These are phyloP conservation scores for Tragelaphus buxtoni DNA, from an alignment of 2,113 vertebrate species.

Conservation along the genomic window DNA sequence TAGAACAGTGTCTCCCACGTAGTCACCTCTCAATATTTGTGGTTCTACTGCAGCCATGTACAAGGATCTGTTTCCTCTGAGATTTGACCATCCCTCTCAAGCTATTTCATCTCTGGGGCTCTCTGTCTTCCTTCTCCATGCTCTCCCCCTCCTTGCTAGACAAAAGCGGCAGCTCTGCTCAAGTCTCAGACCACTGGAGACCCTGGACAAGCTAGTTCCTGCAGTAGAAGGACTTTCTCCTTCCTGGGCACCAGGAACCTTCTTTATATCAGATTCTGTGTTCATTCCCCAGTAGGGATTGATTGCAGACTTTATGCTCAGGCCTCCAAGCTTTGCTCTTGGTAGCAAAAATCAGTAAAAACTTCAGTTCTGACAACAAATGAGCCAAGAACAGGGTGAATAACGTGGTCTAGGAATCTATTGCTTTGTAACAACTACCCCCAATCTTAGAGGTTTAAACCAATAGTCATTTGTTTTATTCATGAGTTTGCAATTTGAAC, in stretches of 20 bases:
- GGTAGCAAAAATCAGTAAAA: background rate
- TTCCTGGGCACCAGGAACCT: background rate
- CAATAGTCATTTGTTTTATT: background rate
- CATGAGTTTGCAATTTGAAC: background rate
- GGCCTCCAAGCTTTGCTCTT: background rate
- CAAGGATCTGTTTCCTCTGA: background rate
- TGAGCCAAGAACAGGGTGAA: background rate
- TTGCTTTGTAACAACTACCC: background rate
- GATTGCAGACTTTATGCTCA: background rate
- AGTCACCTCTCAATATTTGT: background rate
- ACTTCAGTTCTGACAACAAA: background rate
- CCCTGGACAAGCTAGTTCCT: background rate
- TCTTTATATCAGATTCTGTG: background rate
- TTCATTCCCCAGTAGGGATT: background rate
- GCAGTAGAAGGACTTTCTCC: background rate
- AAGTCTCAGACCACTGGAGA: background rate
- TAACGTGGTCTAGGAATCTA: rapidly evolving
- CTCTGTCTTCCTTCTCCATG: background rate
- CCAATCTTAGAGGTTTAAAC: background rate
- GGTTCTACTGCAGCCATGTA: background rate
- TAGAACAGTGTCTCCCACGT: background rate
- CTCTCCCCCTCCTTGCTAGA: background rate
- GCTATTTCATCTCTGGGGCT: background rate
- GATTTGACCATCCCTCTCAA: background rate
- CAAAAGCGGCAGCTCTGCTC: background rate